A percentile compares a stretch with the other conserved stretches of the same genome.
phyloP scores from a whole-genome alignment of 2,797 vertebrate species.

The Gymnothorax reevesii region DNA sequence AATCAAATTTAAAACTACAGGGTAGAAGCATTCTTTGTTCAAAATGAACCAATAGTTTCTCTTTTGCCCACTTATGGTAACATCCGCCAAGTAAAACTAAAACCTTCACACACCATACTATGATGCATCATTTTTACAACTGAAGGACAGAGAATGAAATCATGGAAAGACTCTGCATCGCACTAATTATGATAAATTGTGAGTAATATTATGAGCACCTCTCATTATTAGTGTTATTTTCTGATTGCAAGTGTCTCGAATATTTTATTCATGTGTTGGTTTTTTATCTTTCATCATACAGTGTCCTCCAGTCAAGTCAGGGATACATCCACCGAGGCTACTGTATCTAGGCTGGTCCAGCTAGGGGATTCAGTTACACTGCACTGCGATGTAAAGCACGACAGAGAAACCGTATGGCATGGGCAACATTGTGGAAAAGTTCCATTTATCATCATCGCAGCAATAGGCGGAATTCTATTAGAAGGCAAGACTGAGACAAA shows the following conservation, averaged over 20 bases:
- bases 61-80: slow-evolving; percentile 24
- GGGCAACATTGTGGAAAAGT: slow-evolving; percentile 39
- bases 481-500: not conserved
- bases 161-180: slow-evolving; percentile 19
- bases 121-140: not conserved
- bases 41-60: slow-evolving; percentile 25
- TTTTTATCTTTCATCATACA: not conserved
- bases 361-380: slow-evolving; percentile 43
- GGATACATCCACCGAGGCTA: slow-evolving; percentile 28
- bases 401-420: slow-evolving; percentile 21
- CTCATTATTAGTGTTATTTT: not conserved
- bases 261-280: not conserved
- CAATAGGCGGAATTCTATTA: rapidly evolving
- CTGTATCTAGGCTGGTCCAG: slow-evolving; percentile 33
- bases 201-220: slow-evolving; percentile 10
- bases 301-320: slow-evolving; percentile 28
- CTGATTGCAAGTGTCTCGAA: not conserved
- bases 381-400: slow-evolving; percentile 18
- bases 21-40: not conserved
- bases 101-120: slow-evolving; percentile 12
- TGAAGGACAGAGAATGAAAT: not conserved
- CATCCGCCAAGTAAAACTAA: not conserved
- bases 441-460: slow-evolving; percentile 32
- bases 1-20: slow-evolving; percentile 13
- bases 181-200: slow-evolving; percentile 20